These are phyloP conservation scores for Phymatocera aterrima DNA, from an alignment of 2,888 invertebrate genomes.

Conservation along the genomic window DNA sequence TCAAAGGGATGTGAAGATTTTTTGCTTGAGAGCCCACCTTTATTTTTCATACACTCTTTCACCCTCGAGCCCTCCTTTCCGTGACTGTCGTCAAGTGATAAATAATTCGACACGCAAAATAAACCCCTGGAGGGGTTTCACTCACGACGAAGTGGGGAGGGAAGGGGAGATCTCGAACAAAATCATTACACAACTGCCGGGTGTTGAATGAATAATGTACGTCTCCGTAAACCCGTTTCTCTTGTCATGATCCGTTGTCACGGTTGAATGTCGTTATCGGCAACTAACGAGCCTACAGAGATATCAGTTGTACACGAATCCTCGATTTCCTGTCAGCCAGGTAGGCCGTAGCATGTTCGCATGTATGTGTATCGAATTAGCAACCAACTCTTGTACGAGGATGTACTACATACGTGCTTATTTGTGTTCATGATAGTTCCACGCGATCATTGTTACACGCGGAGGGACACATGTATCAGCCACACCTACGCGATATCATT, in stretches of 20 bases:
- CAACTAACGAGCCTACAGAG: constrained; percentile 28
- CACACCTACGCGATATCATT: neutral
- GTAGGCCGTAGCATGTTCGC: neutral
- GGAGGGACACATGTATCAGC: constrained; percentile 3
- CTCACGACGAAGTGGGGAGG: neutral
- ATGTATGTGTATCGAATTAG: constrained; percentile 20
- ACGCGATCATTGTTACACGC: neutral
- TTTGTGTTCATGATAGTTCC: neutral
- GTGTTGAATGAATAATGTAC: constrained; percentile 20
- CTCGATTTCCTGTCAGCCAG: constrained; percentile 15
- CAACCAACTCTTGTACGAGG: neutral
- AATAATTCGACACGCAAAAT: neutral
- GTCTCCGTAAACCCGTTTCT: neutral
- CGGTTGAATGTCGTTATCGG: constrained; percentile 18
- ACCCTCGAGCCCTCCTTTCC: too few species aligned
- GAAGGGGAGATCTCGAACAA: neutral
- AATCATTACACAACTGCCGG: neutral
- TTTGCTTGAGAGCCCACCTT: too few species aligned
- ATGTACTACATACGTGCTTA: constrained; percentile 13
- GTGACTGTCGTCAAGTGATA: neutral
- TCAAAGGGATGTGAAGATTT: too few species aligned
- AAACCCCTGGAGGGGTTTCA: neutral
- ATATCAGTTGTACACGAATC: constrained; percentile 36
- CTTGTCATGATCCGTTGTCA: constrained; percentile 30
- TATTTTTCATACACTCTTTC: too few species aligned